Conservation (phyloP, 1,140 invertebrate species). For the Varroa destructor region DNA sequence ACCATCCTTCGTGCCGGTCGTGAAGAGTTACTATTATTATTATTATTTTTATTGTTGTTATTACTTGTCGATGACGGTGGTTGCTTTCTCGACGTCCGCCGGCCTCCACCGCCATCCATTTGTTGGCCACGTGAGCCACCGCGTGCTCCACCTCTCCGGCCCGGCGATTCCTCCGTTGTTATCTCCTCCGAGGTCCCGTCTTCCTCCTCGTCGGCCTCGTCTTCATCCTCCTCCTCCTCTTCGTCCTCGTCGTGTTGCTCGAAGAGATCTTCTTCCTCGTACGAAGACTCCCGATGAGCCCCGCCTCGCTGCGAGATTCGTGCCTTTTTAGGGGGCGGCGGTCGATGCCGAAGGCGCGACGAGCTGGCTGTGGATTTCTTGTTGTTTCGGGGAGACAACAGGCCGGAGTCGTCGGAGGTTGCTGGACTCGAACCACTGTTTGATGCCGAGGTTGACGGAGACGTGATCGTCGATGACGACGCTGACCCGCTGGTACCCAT, state of each 20-base stretch:
- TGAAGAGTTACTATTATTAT: neutral
- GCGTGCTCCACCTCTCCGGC: slow-evolving; percentile 7
- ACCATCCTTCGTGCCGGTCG: no score
- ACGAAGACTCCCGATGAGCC: neutral
- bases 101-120: neutral
- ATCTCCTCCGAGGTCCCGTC: slow-evolving; percentile 26
- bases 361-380: no score
- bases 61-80: neutral
- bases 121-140: neutral
- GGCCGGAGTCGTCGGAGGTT: no score
- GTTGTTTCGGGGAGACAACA: no score
- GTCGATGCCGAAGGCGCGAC: no score
- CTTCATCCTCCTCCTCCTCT: slow-evolving; percentile 33
- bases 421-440: no score
- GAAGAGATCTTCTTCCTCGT: slow-evolving; percentile 30
- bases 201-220: slow-evolving; percentile 30
- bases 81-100: neutral
- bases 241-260: slow-evolving; percentile 34
- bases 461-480: no score
- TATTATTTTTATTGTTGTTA: neutral
- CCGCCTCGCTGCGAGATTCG: no score
- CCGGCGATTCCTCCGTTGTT: slow-evolving; percentile 16
- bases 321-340: no score
- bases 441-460: no score
- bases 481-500: no score